Evolutionary conservation across 2,797 vertebrate species (phyloP), one percentile per base, ranked within the genome.

Genomic region (Syngnathus rostellatus): DNA sequence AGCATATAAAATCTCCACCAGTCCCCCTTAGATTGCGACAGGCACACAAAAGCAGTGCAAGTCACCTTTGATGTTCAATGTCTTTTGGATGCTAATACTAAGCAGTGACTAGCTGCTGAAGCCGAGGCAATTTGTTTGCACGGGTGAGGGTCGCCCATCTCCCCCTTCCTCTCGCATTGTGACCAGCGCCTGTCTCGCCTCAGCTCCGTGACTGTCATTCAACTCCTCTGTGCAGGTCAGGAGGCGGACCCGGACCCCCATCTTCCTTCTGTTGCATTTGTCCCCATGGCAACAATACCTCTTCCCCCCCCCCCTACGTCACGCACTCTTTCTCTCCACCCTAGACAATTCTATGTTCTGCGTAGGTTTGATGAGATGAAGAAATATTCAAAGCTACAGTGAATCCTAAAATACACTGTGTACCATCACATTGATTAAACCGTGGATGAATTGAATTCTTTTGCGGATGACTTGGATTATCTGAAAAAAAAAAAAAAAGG

Each of bases 221-320:
- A 84, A 86, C 80, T 77, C 54, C 79, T 85, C 85, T 78, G 77
- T 81, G 81, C 87, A 86, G 87, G 89, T 89, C 88, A 89, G 79
- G 82, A 67, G 88, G 80, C 73, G 64, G 77, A 70, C 76, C 76
- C 83, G 64, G 77, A 70, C 76, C 76, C 83, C 80, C 82, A 19
- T 87, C 81, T 82, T 88, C 90, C 87, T 87, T 90, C 91, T 89
- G 89, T 82, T 76, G 73, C 78, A 77, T 81, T 50, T 3, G 88
- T 94, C 87, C 71, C 87, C 83, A 94, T 89, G 87, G 90, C 85
- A 91, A 92, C 83, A 0, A 73, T 85, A 84, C 84, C 82, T 83
- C 31, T 3, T 3, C 85, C 73, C 68, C 0, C 73, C 85, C 84
- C 84, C 85, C 86, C 75, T 68, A 17, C 72, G 67, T 14, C 10